Evolutionary conservation across 2,888 invertebrate genomes (phyloP).

Genomic region (Diarsia dahlii): DNA sequence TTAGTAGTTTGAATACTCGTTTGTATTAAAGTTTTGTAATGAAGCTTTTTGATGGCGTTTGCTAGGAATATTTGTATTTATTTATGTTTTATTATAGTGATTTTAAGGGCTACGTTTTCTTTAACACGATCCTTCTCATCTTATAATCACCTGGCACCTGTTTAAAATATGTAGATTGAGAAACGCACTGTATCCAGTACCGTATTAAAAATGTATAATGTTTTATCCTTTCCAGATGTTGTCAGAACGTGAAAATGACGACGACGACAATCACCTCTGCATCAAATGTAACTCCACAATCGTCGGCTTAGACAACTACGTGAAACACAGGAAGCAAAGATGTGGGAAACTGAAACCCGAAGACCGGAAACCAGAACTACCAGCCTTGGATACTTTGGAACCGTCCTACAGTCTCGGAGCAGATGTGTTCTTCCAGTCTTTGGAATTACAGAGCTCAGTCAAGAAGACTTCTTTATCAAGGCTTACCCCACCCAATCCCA

Average conservation of each 20-base stretch:
- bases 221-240: slow-evolving; percentile 85
- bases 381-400: slow-evolving; percentile 83
- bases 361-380: slow-evolving; percentile 76
- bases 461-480: slow-evolving; percentile 90
- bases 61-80: slow-evolving; percentile 3
- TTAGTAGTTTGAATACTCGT: slow-evolving; percentile 60
- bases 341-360: slow-evolving; percentile 89
- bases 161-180: neutral
- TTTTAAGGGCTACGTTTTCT: neutral
- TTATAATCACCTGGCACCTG: neutral
- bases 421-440: slow-evolving; percentile 96
- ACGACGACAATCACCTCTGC: slow-evolving; percentile 96
- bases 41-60: slow-evolving; percentile 34
- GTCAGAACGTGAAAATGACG: slow-evolving; percentile 91
- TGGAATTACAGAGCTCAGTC: slow-evolving; percentile 94
- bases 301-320: slow-evolving; percentile 96
- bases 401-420: slow-evolving; percentile 93
- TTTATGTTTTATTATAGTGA: neutral
- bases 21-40: slow-evolving; percentile 57
- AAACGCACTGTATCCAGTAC: neutral
- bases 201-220: neutral
- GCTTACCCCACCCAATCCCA: slow-evolving; percentile 85
- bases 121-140: neutral
- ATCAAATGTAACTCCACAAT: slow-evolving; percentile 96
- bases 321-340: slow-evolving; percentile 94